Percentiles rank a stretch among this genome's conserved stretches.
These are phyloP conservation scores for Drosophila atripex DNA, from an alignment of 2,888 invertebrate genomes.

Conservation along the genomic window DNA sequence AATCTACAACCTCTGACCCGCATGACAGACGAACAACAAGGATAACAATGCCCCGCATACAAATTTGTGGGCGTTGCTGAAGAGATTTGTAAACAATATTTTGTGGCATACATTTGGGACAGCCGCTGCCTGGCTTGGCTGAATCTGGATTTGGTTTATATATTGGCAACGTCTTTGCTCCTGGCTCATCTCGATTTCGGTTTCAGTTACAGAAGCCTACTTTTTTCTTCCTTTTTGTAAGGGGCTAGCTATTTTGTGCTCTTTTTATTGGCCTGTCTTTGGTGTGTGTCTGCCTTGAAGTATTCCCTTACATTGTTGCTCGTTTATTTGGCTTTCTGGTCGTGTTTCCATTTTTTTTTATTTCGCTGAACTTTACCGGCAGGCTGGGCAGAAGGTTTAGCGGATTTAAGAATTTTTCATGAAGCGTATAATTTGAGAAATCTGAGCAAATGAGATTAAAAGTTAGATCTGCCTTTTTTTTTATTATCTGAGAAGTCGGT, in stretches of 20 bases:
- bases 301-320: conserved; percentile 50
- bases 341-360: conserved; percentile 5
- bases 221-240: conserved; percentile 18
- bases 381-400: conserved; percentile 62
- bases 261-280: conserved; percentile 47
- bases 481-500: conserved; percentile 16
- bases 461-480: conserved; percentile 34
- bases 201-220: conserved; percentile 45
- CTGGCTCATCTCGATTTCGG: conserved; percentile 43
- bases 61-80: conserved; percentile 74
- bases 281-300: conserved; percentile 38
- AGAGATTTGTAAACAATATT: conserved; percentile 80
- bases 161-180: conserved; percentile 28
- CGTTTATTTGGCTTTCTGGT: conserved; percentile 34
- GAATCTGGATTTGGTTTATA: conserved; percentile 7
- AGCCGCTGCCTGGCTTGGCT: conserved; percentile 16
- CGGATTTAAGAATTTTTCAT: conserved; percentile 69
- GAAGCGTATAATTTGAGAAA: conserved; percentile 70
- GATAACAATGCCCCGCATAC: conserved; percentile 64
- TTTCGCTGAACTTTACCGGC: conserved; percentile 41
- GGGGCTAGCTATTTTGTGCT: conserved; percentile 48
- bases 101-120: conserved; percentile 72
- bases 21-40: conserved; percentile 61
- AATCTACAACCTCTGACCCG: conserved; percentile 70
- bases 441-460: conserved; percentile 73